Percentiles rank a stretch among this genome's conserved stretches.
Conservation (phyloP, 2,113 vertebrate genomes). For the Sylvietta virens region DNA sequence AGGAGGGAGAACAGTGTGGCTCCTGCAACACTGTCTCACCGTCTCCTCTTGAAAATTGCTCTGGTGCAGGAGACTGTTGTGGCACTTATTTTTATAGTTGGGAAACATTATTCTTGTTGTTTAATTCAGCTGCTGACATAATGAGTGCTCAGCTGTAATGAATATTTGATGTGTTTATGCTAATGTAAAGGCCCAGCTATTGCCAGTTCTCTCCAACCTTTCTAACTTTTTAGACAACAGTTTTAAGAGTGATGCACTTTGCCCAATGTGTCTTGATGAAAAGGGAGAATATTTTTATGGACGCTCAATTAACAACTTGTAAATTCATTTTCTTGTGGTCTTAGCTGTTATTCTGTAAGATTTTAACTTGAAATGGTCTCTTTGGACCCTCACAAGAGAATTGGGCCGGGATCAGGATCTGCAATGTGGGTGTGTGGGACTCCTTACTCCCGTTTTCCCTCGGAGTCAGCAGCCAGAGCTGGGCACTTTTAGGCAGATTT, state of each 20-base stretch:
- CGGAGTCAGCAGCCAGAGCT: not conserved
- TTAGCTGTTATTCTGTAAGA: not conserved
- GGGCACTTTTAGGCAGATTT: not conserved
- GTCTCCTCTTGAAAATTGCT: not conserved
- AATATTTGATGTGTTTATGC: conserved; percentile 57
- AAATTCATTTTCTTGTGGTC: not conserved
- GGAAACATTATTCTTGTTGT: conserved; percentile 40
- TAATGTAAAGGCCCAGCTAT: not conserved
- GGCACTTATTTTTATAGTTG: conserved; percentile 4
- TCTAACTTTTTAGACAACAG: not conserved
- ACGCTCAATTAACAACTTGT: not conserved
- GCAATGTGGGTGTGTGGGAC: not conserved
- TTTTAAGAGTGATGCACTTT: not conserved
- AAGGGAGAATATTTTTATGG: not conserved
- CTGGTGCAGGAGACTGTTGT: not conserved
- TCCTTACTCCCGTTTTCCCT: not conserved
- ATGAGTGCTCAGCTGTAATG: conserved; percentile 36
- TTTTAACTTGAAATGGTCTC: not conserved
- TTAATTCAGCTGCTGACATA: conserved; percentile 48
- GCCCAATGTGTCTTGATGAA: not conserved
- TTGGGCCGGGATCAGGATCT: not conserved
- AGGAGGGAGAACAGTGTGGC: not conserved
- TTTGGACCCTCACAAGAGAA: not conserved
- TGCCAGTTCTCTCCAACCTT: not conserved
- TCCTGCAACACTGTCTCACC: not conserved